Evolutionary conservation across 2,797 vertebrate genomes (phyloP), one percentile per base, ranked within the genome.

Genomic region (Tenualosa ilisha): DNA sequence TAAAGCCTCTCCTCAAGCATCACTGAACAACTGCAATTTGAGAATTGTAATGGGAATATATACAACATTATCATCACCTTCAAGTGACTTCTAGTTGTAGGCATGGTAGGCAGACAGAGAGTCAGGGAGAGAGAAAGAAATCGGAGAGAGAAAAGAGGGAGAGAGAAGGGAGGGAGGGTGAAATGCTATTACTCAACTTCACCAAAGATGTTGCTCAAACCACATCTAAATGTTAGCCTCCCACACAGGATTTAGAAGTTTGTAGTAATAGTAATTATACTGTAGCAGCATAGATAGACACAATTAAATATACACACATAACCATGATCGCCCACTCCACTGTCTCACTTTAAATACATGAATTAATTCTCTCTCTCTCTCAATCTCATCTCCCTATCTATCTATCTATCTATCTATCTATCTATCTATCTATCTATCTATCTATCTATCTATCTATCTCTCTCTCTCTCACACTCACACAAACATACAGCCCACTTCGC

Each of bases 211-310:
- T 53, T 53, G 51, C 3, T 53, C 13, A 53, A 53, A 53, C 51
- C 12, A 87, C 85, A 91, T 89, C 83, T 85, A 89, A 89, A 88
- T 87, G 89, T 87, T 3, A 84, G 88, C 89, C 88, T 90, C 89
- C 91, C 88, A 92, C 89, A 85, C 85, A 89, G 87, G 85, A 37
- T 83, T 81, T 81, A 51, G 75, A 85, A 75, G 13, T 75, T 75
- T 75, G 86, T 85, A 85, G 86, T 90, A 91, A 91, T 90, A 87
- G 86, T 85, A 89, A 90, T 89, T 90, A 90, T 79, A 86, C 81
- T 83, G 49, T 31, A 43, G 9, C 81, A 43, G 9, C 81, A 84
- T 31, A 37, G 56, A 54, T 13, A 50, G 13, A 68, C 50, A 8
- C 17, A 20, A 1, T 9, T n/a, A n/a, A 63, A 17, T 61, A 17